phyloP scores from a whole-genome alignment of 1,140 invertebrate genomes.

The Trinorchestia longiramus region DNA sequence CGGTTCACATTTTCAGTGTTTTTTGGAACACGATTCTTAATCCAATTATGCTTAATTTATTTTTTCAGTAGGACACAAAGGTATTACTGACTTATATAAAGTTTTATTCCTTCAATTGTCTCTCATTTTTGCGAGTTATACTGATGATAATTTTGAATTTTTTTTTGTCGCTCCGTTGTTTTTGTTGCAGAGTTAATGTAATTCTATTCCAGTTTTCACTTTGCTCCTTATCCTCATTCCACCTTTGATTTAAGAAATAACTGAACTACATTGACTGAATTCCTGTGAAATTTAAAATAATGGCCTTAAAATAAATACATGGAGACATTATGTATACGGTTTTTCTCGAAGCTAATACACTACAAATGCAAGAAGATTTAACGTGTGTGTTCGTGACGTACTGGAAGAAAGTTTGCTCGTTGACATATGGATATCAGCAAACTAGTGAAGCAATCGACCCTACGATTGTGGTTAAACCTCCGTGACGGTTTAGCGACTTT shows the following conservation, averaged over 20 bases:
- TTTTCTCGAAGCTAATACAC: neutral
- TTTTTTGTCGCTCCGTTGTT: neutral
- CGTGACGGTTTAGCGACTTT: neutral
- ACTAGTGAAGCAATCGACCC: no score
- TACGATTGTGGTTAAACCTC: neutral
- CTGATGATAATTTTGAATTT: neutral
- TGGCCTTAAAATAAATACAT: neutral
- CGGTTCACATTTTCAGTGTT: no score
- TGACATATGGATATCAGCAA: neutral
- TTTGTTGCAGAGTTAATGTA: neutral
- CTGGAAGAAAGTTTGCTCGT: neutral
- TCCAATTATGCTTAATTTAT: no score
- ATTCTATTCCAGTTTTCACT: neutral
- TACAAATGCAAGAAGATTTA: neutral
- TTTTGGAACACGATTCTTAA: no score
- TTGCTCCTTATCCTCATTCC: neutral
- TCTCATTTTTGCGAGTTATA: neutral
- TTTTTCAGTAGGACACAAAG: no score
- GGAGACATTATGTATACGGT: neutral
- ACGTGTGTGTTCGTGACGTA: neutral
- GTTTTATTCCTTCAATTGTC: neutral
- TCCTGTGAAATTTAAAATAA: neutral
- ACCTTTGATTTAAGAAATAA: neutral
- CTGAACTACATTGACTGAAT: neutral
- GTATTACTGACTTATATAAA: neutral